Conservation (phyloP, 2,888 invertebrate species). For the Cataglyphis livida region DNA sequence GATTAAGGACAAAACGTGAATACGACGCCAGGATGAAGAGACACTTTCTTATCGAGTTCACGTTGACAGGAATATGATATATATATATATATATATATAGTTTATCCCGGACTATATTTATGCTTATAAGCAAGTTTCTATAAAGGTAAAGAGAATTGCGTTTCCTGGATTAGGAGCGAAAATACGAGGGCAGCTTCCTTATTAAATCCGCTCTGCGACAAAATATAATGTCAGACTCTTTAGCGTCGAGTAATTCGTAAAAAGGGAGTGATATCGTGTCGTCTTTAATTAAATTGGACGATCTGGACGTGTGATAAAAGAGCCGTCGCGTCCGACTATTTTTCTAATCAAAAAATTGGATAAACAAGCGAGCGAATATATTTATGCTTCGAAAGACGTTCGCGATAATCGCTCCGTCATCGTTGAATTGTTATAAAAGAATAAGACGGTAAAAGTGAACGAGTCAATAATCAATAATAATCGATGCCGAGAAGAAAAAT, state of each 20-base stretch:
- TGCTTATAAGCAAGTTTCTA: constrained; percentile 32
- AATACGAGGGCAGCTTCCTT: constrained; percentile 12
- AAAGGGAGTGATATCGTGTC: constrained; percentile 60
- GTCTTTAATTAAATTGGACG: constrained; percentile 68
- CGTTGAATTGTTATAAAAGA: not conserved
- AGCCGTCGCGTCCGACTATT: constrained; percentile 34
- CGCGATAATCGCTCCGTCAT: not conserved
- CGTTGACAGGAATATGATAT: constrained; percentile 5
- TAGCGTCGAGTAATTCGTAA: constrained; percentile 63
- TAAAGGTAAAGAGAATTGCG: constrained; percentile 15
- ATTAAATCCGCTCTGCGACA: not conserved
- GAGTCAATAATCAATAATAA: constrained; percentile 36
- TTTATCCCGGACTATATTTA: constrained; percentile 20
- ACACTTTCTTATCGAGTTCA: constrained; percentile 8
- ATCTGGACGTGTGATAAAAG: constrained; percentile 55
- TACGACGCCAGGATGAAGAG: constrained; percentile 5
- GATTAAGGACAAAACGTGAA: constrained; percentile 37
- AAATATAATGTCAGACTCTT: not conserved
- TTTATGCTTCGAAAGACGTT: not conserved
- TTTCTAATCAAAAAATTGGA: constrained; percentile 35
- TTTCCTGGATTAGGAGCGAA: constrained; percentile 7
- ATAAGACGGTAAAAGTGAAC: constrained; percentile 53
- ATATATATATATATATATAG: not conserved
- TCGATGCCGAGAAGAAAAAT: constrained; percentile 11
- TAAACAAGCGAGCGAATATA: not conserved